Percentiles rank a stretch among this genome's conserved stretches.
Evolutionary conservation across 2,797 vertebrate species (phyloP).

Genomic region (Todus mexicanus): DNA sequence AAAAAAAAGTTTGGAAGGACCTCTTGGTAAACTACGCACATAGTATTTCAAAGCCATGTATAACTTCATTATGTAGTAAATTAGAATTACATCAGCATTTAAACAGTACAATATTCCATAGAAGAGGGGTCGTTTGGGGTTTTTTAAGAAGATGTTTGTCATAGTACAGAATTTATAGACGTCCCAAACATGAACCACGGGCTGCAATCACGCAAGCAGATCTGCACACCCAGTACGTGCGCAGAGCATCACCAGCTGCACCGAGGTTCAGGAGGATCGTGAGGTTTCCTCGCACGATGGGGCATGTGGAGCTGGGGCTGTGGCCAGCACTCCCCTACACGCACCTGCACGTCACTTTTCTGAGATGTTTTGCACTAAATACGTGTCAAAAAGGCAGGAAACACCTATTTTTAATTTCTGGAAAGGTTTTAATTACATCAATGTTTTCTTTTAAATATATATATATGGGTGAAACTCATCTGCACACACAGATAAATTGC

Average conservation of each 20-base stretch:
- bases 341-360: neutral
- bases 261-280: fast-evolving
- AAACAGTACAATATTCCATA: neutral
- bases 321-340: neutral
- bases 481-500: neutral
- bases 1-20: neutral
- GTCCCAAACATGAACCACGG: neutral
- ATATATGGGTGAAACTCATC: neutral
- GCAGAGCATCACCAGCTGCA: constrained; percentile 3
- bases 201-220: neutral
- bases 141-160: neutral
- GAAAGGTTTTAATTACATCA: neutral
- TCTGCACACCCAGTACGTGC: neutral
- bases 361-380: neutral
- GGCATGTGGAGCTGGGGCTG: neutral
- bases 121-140: neutral
- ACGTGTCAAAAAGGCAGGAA: neutral
- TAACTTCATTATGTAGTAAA: neutral
- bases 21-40: constrained; percentile 21
- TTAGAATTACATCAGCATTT: neutral
- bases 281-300: fast-evolving
- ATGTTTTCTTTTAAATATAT: neutral
- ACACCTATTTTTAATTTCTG: fast-evolving
- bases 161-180: neutral
- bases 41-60: constrained; percentile 26